Evolutionary conservation across 2,888 invertebrate genomes (phyloP), one percentile per base, ranked within the genome.

Genomic region (Amblyteles armatorius): DNA sequence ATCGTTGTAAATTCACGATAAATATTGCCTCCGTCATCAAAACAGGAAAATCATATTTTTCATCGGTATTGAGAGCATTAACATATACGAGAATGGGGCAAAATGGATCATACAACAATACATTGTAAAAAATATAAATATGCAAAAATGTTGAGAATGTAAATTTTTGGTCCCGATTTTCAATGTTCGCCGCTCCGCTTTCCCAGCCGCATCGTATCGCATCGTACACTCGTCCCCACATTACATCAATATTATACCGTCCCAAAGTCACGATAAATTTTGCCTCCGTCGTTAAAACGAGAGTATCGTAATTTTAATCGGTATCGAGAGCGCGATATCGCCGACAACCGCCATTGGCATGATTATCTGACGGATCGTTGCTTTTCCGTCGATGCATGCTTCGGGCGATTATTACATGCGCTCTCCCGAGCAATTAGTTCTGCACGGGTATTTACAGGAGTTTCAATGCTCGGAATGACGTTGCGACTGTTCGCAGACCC

Each of bases 381-480:
- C 29, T 33, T 63, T n/a, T 63, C 63, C 63, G 26, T 26, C 68
- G 68, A 68, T 68, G 68, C 48, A 13, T 44, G 19, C 26, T 7
- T 9, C 22, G 19, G 44, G 19, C 68, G 68, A 68, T 68, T 68
- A 68, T 68, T 44, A 68, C 67, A 19, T 11, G 36, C 67, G 19
- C 40, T 11, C 40, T 7, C 48, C 13, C 68, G 68, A 13, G 6
- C 68, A 44, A 68, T 68, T 48, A 48, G 68, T 36, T 69, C 80
- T 55, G 77, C 81, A 83, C 80, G 86, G 85, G 81, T 86, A 84
- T 87, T 81, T 82, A 79, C 86, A 71, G 13, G 44, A 26, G 80
- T 77, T 79, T 76, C 83, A 83, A 65, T 79, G 84, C 82, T 87
- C 83, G 85, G 85, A 86, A 83, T 80, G 86, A 79, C 87, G 67